Evolutionary conservation across 2,888 invertebrate genomes (phyloP), one percentile per base, ranked within the genome.

Genomic region (Keiferia lycopersicella): DNA sequence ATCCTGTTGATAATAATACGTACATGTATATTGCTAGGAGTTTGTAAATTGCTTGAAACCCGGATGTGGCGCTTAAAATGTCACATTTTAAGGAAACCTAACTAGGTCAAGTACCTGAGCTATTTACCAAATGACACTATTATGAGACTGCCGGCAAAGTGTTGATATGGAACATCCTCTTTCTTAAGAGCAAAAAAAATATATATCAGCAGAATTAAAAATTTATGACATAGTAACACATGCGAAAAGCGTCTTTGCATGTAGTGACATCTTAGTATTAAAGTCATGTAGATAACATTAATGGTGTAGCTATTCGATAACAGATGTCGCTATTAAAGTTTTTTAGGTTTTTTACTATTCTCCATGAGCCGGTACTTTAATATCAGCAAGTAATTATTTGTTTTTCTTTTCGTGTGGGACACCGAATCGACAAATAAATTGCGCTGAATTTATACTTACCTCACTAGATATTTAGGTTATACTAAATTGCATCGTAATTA

Each of bases 291-390:
- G 6, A 26, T 26, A 26, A 71, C 72, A 70, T 79, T 38, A 2
- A 38, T 78, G 77, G 73, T 79, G 14, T 14, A 12, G 38, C 58
- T 58, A 58, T 38, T 58, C 58, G 58, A 58, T 39, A 20, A 58
- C 12, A 58, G 58, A 58, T 38, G 58, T 18, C 39, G 20, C 18
- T 39, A n/a, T 8, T 34, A 34, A 4, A 8, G 3, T 7, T 7
- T 8, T 34, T 34, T 34, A 34, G n/a, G n/a, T n/a, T n/a, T n/a
- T 34, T 34, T 34, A 34, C 34, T 34, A 34, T 34, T 34, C 34
- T 34, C 34, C 10, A 34, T 1, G 6, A 7, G 10, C 10, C 1
- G 8, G 34, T 34, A 34, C 10, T 6, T 45, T n/a, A 45, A 45
- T 45, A 45, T 14, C n/a, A n/a, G n/a, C n/a, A n/a, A n/a, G n/a